A percentile compares a stretch with the other conserved stretches of the same genome.
These are phyloP conservation scores for Micropoecilia bifurca DNA, from an alignment of 2,797 vertebrate species.

Conservation along the genomic window DNA sequence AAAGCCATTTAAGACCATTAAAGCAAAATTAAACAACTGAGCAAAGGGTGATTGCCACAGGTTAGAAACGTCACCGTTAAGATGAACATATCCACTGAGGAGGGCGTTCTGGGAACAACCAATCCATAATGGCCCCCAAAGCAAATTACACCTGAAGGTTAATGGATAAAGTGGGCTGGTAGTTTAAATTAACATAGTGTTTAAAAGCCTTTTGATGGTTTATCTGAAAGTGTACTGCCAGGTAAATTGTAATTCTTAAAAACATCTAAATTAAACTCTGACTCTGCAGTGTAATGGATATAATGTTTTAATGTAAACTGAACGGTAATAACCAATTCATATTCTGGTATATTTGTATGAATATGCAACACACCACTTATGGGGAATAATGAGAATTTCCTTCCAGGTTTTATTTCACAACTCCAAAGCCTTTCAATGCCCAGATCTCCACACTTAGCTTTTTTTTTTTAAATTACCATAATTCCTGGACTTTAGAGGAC, in stretches of 20 bases:
- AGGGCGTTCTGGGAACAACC: constrained; percentile 10
- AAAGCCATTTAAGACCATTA: constrained; percentile 78
- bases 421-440: not conserved
- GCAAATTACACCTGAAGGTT: constrained; percentile 9
- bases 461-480: too few relatives aligned
- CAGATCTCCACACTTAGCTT: not conserved
- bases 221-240: constrained; percentile 3
- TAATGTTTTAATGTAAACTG: not conserved
- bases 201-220: constrained; percentile 1
- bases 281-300: not conserved
- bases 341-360: not conserved
- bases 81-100: constrained; percentile 32
- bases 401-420: not conserved
- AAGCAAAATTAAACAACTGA: constrained; percentile 75
- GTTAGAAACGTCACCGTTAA: constrained; percentile 57
- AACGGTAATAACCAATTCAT: not conserved
- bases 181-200: constrained; percentile 19
- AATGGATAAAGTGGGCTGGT: not conserved
- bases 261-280: not conserved
- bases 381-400: not conserved
- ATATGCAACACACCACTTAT: not conserved
- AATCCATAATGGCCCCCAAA: constrained; percentile 22
- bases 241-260: not conserved
- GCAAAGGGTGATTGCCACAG: constrained; percentile 61
- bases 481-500: too few relatives aligned